Percentiles rank a stretch among this genome's conserved stretches.
These are phyloP conservation scores for Zosterops lateralis DNA, from an alignment of 2,113 vertebrate genomes.

Conservation along the genomic window DNA sequence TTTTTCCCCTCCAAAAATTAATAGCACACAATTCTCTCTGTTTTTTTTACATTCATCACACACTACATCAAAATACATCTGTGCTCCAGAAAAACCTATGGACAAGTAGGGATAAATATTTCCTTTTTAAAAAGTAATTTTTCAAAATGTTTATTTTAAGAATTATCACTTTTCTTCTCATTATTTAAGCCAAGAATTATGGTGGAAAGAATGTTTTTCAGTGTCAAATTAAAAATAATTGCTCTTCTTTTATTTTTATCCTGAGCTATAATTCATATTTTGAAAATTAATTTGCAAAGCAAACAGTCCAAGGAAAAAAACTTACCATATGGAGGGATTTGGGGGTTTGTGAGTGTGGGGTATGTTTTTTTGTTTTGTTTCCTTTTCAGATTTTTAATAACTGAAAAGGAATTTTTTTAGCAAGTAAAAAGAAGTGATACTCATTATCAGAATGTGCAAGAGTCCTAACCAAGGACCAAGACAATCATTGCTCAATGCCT, in stretches of 20 bases:
- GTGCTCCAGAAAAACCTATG: background rate
- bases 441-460: background rate
- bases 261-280: background rate
- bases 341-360: background rate
- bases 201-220: background rate
- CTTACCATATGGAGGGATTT: background rate
- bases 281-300: background rate
- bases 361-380: background rate
- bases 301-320: background rate
- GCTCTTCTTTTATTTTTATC: background rate
- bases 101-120: background rate
- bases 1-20: background rate
- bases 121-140: background rate
- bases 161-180: background rate
- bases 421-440: background rate
- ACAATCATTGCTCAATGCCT: background rate
- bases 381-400: background rate
- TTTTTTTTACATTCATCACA: background rate
- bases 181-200: background rate
- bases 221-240: background rate
- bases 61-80: background rate
- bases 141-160: background rate
- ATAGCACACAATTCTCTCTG: background rate
- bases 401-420: background rate
- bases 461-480: background rate